Base-by-base conservation (phyloP, 2,888 invertebrate species). In the Abscondita cerata region DNA sequence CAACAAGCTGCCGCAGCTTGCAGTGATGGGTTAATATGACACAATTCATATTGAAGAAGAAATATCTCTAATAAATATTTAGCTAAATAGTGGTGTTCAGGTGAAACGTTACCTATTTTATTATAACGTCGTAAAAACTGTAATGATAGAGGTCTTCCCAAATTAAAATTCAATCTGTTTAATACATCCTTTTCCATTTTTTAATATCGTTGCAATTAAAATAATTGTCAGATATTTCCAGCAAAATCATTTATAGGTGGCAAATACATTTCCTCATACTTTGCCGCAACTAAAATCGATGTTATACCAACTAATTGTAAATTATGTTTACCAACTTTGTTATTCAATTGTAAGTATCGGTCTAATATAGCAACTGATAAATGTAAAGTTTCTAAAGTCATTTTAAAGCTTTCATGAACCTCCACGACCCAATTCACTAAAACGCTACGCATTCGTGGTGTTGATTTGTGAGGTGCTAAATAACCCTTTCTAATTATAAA, bases 391-490 rank as follows among this genome's bases (percentile, higher is more conserved):
- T 98, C 98, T 55, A 91, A 87, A 12, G 90, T 82, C 54, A 96
- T 83, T 66, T 89, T 89, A 80, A 96, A 98, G 75, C 94, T 91
- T 51, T 86, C 82, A 71, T 96, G 95, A 6, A 98, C 95, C 74
- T 96, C 95, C 12, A 95, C 91, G 53, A 98, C 83, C 98, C 98
- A 98, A 78, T 98, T 95, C 62, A 98, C 85, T 12, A 98, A 84
- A 48, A 96, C 91, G 11, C 90, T 84, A 65, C 98, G 86, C 96
- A 98, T 98, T 73, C 89, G 89, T 1, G 91, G 85, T 9, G 91
- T 92, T 9, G 96, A 84, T 81, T 85, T 80, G 62, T 91, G 90
- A 9, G 34, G 18, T 1, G 11, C 19, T 69, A 96, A 82, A 78
- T 89, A 91, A 72, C 88, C 84, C 13, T 81, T 76, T 36, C 81